Conservation (phyloP, 2,888 invertebrate species). For the Eilema griseolum region DNA sequence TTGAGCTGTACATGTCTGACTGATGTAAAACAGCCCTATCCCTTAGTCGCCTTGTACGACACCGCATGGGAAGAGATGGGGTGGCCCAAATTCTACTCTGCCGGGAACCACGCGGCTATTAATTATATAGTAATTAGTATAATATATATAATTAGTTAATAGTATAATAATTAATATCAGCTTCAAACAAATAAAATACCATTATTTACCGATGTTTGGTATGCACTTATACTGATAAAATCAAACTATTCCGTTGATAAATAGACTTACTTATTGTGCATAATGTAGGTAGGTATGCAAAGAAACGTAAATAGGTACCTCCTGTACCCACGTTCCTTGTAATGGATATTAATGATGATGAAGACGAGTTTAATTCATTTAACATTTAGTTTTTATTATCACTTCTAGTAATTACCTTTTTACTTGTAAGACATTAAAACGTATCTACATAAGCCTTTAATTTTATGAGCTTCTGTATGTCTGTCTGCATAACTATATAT, state of each 20-base stretch:
- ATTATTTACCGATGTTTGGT: too few relatives aligned
- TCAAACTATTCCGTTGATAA: not conserved
- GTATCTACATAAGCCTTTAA: conserved; percentile 22
- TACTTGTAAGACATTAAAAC: conserved; percentile 36
- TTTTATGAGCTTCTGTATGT: not conserved
- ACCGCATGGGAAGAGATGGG: too few relatives aligned
- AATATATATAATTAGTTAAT: too few relatives aligned
- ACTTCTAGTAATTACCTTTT: conserved; percentile 48
- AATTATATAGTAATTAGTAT: too few relatives aligned
- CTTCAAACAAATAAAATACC: too few relatives aligned
- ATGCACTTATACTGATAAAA: not conserved
- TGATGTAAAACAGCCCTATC: too few relatives aligned
- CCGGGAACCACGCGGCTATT: too few relatives aligned
- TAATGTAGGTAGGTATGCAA: not conserved
- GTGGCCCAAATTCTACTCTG: too few relatives aligned
- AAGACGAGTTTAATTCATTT: conserved; percentile 34
- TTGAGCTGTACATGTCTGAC: too few relatives aligned
- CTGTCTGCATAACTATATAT: not conserved
- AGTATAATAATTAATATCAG: too few relatives aligned
- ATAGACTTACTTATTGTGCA: not conserved
- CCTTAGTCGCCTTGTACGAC: too few relatives aligned
- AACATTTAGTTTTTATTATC: conserved; percentile 42
- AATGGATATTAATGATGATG: conserved; percentile 47
- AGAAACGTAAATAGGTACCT: not conserved
- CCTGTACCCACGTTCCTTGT: conserved; percentile 15